Evolutionary conservation across 2,797 vertebrate species (phyloP), one percentile per base, ranked within the genome.

Genomic region (Pangasius mekongensis): DNA sequence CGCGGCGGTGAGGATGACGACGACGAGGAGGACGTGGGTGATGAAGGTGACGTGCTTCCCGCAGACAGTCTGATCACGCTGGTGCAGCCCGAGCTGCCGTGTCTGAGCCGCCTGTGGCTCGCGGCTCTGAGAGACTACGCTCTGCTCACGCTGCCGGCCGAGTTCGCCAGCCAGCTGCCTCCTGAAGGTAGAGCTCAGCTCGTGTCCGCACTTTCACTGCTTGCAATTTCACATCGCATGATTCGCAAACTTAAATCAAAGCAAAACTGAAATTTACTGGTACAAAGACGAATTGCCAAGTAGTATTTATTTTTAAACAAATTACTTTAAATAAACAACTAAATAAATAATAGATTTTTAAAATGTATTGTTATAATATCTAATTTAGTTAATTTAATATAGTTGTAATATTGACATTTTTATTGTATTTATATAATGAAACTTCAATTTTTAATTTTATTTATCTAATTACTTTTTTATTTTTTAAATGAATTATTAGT

Each of bases 131-230:
- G 97, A 90, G 99, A 99, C 95, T 99, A 99, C 0, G 99, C 99
- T 0, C 97, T 99, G 91, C 95, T 99, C 91, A 99, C 98, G 56
- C 94, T 99, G 92, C 99, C 99, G 52, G 95, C 98, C 0, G 99
- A 99, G 94, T 99, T 99, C 94, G 97, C 99, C 91, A 99, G 98
- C 91, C 99, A 99, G 94, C 97, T 99, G 86, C 99, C 99, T 16
- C 95, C 98, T 78, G 98, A 99, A 33, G 99, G 99, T 99, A 95
- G 3, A 33, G 24, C 78, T 60, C 56, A 22, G 30, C 54, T 36
- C 30, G 11, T 18, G 18, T 2, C 5, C 8, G 2, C 39, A 11
- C 71, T 62, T 22, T 13, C 3, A 56, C 18, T 3, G 3, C 13
- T 13, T 54, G 13, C 30, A 1, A 73, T 22, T 3, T 71, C 2